Evolutionary conservation across 2,113 vertebrate genomes (phyloP), one percentile per base, ranked within the genome.

Genomic region (Sterrhoptilus dennistouni): DNA sequence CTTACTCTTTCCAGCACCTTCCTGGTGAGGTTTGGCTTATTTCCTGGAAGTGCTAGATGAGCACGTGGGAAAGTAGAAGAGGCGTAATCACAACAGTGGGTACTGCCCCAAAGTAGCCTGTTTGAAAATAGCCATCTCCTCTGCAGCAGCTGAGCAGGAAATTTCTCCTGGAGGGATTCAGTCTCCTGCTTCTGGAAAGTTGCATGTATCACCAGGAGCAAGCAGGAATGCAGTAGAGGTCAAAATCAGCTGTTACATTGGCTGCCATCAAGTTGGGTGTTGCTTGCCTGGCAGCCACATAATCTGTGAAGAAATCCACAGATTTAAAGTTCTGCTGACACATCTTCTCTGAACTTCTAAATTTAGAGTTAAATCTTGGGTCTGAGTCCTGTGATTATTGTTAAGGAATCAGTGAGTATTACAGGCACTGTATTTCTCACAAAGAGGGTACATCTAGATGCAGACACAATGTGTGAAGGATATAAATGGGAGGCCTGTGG

Each of bases 161-260:
- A 69, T 12, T 24, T 81, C 27, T 76, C 18, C 56, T 45, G 25
- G 20, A 90, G 11, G 11, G 19, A 68, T 52, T 75, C 60, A 52
- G 9, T 70, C 17, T 75, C 17, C 70, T 36, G 22, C 15, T 40
- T 87, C 61, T 53, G 53, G 53, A 49, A 56, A 83, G 49, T 3
- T 2, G 0, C 14, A 29, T 17, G 25, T 18, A 57, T 36, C 16
- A 59, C n/a, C 0, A 2, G 66, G 18, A 61, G 17, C 7, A 80
- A 44, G 14, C 24, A 61, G 14, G 28, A 52, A 50, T 11, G 13
- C 1, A 52, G n/a, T 0, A 29, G 61, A 90, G 45, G 49, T 65
- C 12, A 4, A 90, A 90, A 90, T 27, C 36, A 64, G 50, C 44
- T 50, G 19, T 31, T 85, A 14, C 14, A 53, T 7, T 44, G 69